phyloP scores from a whole-genome alignment of 2,888 invertebrate genomes.

The Luperina testacea region DNA sequence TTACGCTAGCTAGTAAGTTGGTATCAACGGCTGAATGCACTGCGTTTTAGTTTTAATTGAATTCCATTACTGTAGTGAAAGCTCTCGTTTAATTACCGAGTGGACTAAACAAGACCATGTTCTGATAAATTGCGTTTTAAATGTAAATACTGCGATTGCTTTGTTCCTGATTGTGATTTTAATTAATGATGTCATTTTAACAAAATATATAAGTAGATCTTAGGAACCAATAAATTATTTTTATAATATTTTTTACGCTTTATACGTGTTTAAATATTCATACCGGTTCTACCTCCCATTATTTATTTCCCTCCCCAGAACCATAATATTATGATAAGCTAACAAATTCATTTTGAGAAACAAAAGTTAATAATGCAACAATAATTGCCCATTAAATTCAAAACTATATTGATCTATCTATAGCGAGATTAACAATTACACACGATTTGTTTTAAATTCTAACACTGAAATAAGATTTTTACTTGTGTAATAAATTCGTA shows the following conservation, averaged over 20 bases:
- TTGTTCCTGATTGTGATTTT: conserved; percentile 29
- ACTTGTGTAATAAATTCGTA: not conserved
- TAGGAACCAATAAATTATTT: too few relatives aligned
- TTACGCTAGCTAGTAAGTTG: conserved; percentile 77
- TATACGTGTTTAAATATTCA: too few relatives aligned
- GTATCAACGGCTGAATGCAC: conserved; percentile 78
- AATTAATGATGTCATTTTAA: conserved; percentile 23
- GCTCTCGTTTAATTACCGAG: conserved; percentile 83
- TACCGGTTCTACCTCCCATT: not conserved
- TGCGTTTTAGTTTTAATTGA: conserved; percentile 86
- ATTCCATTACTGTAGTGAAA: conserved; percentile 85
- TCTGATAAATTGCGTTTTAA: conserved; percentile 68
- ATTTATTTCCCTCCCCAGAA: not conserved
- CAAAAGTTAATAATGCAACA: not conserved
- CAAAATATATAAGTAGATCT: not conserved
- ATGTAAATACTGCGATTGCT: conserved; percentile 54
- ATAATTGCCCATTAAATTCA: not conserved
- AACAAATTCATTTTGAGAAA: not conserved
- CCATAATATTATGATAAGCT: not conserved
- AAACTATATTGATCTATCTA: not conserved
- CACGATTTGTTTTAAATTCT: not conserved
- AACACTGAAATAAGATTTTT: not conserved
- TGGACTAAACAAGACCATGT: conserved; percentile 71
- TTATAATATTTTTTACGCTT: too few relatives aligned
- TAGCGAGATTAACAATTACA: not conserved